Conservation (phyloP, 2,113 vertebrate genomes). For the Campylorhamphus procurvoides region DNA sequence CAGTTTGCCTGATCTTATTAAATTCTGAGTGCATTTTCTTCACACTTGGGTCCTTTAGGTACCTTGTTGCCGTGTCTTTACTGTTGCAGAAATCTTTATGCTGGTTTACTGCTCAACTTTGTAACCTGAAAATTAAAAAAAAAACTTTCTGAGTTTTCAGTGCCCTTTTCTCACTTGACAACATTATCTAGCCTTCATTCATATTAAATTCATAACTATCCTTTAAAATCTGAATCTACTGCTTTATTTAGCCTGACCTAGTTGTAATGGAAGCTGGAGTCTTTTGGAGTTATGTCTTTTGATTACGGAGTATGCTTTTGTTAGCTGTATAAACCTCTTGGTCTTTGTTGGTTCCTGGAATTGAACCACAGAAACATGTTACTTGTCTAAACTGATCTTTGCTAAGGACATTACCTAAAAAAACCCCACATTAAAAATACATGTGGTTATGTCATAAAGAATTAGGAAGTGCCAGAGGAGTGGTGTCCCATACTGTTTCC, state of each 20-base stretch:
- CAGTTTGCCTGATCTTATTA: neutral
- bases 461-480: neutral
- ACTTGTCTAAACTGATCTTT: neutral
- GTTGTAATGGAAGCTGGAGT: neutral
- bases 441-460: neutral
- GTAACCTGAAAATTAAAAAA: neutral
- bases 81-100: neutral
- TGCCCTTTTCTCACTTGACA: neutral
- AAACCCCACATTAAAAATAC: neutral
- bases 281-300: neutral
- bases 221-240: neutral
- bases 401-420: neutral
- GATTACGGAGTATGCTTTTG: neutral
- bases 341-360: neutral
- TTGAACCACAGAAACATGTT: neutral
- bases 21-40: neutral
- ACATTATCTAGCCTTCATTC: neutral
- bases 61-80: neutral
- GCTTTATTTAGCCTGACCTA: conserved; percentile 23
- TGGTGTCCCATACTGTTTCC: neutral
- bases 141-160: neutral
- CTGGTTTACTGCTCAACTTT: neutral
- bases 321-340: neutral
- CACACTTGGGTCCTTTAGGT: neutral
- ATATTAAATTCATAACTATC: neutral